Percentiles rank a stretch among this genome's conserved stretches.
Evolutionary conservation across 2,888 invertebrate species (phyloP).

Genomic region (Philaethria dido): DNA sequence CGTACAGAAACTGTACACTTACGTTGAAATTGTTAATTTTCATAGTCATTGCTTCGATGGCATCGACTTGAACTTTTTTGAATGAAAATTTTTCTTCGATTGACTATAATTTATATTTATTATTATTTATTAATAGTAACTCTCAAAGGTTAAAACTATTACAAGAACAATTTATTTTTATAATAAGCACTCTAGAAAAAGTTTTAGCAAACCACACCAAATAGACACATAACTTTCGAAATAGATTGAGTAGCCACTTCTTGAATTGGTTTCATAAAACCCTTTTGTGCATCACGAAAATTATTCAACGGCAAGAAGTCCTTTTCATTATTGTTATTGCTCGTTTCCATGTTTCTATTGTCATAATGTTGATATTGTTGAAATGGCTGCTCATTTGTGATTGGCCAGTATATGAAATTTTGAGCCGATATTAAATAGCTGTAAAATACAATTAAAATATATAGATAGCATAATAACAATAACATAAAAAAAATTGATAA

Average conservation of each 20-base stretch:
- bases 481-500: too few relatives aligned
- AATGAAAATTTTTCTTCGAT: too few relatives aligned
- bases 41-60: too few relatives aligned
- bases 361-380: not conserved
- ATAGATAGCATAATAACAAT: not conserved
- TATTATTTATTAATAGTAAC: too few relatives aligned
- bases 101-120: too few relatives aligned
- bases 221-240: constrained; percentile 7
- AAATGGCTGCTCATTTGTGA: not conserved
- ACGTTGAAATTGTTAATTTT: too few relatives aligned
- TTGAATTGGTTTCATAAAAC: constrained; percentile 5
- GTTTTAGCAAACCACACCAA: not conserved
- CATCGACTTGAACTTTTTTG: too few relatives aligned
- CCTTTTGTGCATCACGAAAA: not conserved
- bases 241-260: not conserved
- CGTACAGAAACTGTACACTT: too few relatives aligned
- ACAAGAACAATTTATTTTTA: too few relatives aligned
- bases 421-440: constrained; percentile 13
- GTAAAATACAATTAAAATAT: not conserved
- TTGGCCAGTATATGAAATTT: not conserved
- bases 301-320: not conserved
- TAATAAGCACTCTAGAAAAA: too few relatives aligned
- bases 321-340: not conserved
- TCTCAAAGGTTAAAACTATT: too few relatives aligned
- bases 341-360: too few relatives aligned